Evolutionary conservation across 2,113 vertebrate genomes (phyloP).

Genomic region (Numenius arquata): DNA sequence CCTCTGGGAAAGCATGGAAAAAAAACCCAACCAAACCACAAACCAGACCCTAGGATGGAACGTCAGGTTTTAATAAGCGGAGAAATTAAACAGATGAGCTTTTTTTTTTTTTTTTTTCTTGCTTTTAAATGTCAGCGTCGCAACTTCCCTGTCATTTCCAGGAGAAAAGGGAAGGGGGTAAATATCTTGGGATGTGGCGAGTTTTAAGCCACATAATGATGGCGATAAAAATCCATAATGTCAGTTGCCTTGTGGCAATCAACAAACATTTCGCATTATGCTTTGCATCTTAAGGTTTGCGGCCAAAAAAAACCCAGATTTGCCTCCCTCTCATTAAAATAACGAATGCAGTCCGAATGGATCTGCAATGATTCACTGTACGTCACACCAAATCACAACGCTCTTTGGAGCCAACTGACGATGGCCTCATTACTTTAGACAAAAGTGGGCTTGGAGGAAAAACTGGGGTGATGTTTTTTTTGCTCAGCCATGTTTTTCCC

Average conservation of each 20-base stretch:
- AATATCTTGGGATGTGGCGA: constrained; percentile 14
- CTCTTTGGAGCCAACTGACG: constrained; percentile 78
- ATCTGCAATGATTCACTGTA: constrained; percentile 72
- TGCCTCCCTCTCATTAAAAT: constrained; percentile 76
- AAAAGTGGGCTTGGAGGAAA: constrained; percentile 79
- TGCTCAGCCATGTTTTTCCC: not conserved
- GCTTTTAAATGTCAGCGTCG: not conserved
- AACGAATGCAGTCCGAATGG: constrained; percentile 67
- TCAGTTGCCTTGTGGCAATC: constrained; percentile 83
- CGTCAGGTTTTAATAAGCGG: not conserved
- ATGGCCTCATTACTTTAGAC: constrained; percentile 82
- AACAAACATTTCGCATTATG: constrained; percentile 67
- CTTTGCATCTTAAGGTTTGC: constrained; percentile 72
- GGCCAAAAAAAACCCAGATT: constrained; percentile 56
- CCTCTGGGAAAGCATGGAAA: not conserved
- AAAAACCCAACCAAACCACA: no score
- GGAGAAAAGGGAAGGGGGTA: not conserved
- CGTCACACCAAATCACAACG: constrained; percentile 83
- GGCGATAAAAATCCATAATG: constrained; percentile 73
- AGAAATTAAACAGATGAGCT: constrained; percentile 20
- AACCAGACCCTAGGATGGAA: not conserved
- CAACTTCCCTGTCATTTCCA: not conserved
- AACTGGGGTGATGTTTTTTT: constrained; percentile 64
- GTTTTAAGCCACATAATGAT: constrained; percentile 40
- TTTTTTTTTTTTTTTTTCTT: not conserved